Evolutionary conservation across 1,140 invertebrate genomes (phyloP).

Genomic region (Heliconius himera): DNA sequence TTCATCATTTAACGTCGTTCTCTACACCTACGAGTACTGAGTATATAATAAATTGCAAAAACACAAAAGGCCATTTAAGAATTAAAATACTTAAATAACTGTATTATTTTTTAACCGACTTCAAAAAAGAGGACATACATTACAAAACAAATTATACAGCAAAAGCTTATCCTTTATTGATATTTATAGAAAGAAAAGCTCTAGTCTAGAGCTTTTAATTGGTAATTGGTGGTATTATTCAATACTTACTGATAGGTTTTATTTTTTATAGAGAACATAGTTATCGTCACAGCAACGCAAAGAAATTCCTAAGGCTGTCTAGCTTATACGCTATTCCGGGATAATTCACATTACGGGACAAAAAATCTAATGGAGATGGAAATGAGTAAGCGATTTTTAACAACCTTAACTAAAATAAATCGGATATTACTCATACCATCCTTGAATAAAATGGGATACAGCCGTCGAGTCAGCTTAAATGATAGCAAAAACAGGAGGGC

Average conservation of each 20-base stretch:
- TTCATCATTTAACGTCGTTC: too few species aligned
- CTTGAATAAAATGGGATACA: slow-evolving; percentile 50
- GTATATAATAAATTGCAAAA: too few species aligned
- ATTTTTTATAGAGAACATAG: neutral
- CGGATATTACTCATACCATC: slow-evolving; percentile 49
- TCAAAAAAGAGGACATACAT: too few species aligned
- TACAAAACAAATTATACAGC: neutral
- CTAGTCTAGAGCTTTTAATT: neutral
- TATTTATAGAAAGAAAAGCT: neutral
- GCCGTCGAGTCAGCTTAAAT: slow-evolving; percentile 43
- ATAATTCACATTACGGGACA: neutral
- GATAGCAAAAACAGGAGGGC: slow-evolving; percentile 65
- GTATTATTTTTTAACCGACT: too few species aligned
- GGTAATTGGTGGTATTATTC: too few species aligned
- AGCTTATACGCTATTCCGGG: neutral
- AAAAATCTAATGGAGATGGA: neutral
- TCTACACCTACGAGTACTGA: too few species aligned
- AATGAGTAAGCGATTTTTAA: slow-evolving; percentile 38
- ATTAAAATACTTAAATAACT: too few species aligned
- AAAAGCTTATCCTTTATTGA: neutral
- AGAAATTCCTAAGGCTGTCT: neutral
- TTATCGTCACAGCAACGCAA: neutral
- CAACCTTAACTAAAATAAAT: slow-evolving; percentile 46
- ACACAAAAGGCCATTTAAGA: too few species aligned
- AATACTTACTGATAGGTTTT: too few species aligned